These are phyloP conservation scores for Lingula anatina DNA, from an alignment of 2,888 invertebrate species.

Conservation along the genomic window DNA sequence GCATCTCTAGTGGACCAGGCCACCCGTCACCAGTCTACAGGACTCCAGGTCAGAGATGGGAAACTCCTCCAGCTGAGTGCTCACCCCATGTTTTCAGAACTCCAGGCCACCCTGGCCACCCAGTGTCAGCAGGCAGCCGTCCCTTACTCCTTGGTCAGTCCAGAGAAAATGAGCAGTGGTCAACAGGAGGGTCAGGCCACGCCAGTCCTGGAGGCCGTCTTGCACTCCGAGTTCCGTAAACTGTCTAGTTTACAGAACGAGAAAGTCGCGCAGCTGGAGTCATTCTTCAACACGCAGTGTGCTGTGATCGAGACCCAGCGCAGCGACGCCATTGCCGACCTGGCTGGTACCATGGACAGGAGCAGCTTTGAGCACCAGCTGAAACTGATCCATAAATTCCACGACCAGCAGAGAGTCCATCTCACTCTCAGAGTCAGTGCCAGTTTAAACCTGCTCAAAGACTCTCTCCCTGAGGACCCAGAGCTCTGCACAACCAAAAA, in stretches of 20 bases:
- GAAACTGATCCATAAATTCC: slow-evolving; percentile 17
- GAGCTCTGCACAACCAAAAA: slow-evolving; percentile 11
- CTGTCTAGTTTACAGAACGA: slow-evolving; percentile 19
- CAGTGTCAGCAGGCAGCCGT: slow-evolving; percentile 19
- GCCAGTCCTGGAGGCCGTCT: slow-evolving; percentile 34
- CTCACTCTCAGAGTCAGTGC: slow-evolving; percentile 27
- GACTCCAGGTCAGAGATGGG: slow-evolving; percentile 1
- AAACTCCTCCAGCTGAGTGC: slow-evolving; percentile 18
- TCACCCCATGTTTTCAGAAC: slow-evolving; percentile 39
- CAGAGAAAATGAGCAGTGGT: too few species aligned
- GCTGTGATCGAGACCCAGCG: slow-evolving; percentile 28
- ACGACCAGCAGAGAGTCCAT: slow-evolving; percentile 32
- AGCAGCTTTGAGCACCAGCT: slow-evolving; percentile 21
- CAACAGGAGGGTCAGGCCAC: slow-evolving; percentile 7
- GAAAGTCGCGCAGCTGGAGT: slow-evolving; percentile 29
- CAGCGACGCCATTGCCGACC: slow-evolving; percentile 21
- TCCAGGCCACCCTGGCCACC: slow-evolving; percentile 24
- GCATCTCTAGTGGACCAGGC: slow-evolving; percentile 9
- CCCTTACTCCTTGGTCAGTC: slow-evolving; percentile 6
- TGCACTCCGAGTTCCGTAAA: slow-evolving; percentile 37
- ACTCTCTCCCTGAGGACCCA: slow-evolving; percentile 17
- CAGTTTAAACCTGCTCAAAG: slow-evolving; percentile 33
- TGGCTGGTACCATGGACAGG: too few species aligned
- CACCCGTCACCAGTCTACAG: neutral
- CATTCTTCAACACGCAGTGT: slow-evolving; percentile 32